phyloP scores from a whole-genome alignment of 1,140 invertebrate species.

The Musca domestica region DNA sequence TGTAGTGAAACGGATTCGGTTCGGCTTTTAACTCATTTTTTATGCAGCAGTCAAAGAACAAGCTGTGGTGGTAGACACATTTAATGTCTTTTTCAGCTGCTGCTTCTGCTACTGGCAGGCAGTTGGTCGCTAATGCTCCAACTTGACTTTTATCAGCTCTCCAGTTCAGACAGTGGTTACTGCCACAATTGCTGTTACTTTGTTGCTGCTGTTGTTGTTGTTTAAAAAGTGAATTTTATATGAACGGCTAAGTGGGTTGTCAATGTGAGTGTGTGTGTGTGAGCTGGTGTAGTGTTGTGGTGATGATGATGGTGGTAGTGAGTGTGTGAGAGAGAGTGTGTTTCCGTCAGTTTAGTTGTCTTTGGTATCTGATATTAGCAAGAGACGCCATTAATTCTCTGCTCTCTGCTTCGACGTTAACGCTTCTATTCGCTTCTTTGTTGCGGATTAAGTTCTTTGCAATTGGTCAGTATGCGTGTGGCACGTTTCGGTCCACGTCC shows the following conservation, averaged over 20 bases:
- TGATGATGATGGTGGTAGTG: background rate
- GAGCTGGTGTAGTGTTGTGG: no score
- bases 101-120: background rate
- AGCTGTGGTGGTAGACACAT: background rate
- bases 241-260: background rate
- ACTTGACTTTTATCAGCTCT: background rate
- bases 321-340: background rate
- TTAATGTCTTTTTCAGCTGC: constrained; percentile 1
- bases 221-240: background rate
- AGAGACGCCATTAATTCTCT: background rate
- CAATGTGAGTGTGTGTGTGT: background rate
- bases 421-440: background rate
- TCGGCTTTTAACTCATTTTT: background rate
- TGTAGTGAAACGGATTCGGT: background rate
- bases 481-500: background rate
- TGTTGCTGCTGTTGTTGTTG: background rate
- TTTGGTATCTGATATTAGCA: background rate
- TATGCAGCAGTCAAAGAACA: background rate
- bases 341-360: background rate
- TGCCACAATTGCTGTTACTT: background rate
- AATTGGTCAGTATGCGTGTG: background rate
- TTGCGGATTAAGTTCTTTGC: background rate
- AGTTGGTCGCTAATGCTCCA: background rate
- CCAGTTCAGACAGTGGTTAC: background rate
- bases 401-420: background rate